Percentiles rank a stretch among this genome's conserved stretches.
These are phyloP conservation scores for Drosophila birchii DNA, from an alignment of 2,888 invertebrate genomes.

Conservation along the genomic window DNA sequence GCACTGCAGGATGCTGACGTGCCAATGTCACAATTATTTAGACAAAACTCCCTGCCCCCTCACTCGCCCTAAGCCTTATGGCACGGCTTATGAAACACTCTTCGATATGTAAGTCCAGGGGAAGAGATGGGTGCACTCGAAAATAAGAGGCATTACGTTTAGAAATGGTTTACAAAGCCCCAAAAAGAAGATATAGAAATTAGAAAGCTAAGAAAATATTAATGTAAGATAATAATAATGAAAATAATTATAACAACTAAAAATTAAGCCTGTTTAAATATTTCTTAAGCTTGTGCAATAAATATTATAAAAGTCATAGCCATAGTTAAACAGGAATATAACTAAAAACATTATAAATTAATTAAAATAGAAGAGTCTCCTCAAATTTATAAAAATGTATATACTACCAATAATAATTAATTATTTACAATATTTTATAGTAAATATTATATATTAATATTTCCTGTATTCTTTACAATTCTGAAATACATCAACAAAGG, in stretches of 20 bases:
- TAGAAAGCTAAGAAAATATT: background rate
- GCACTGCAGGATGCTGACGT: conserved; percentile 47
- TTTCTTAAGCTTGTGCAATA: too few species aligned
- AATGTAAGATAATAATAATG: accelerated
- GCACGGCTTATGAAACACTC: conserved; percentile 42
- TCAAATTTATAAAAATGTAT: too few species aligned
- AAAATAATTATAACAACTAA: background rate
- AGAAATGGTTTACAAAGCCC: background rate
- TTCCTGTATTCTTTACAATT: too few species aligned
- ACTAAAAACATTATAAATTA: too few species aligned
- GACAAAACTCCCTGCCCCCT: conserved; percentile 25
- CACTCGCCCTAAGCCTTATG: background rate
- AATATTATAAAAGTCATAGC: too few species aligned
- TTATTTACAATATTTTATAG: background rate
- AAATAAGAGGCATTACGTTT: background rate
- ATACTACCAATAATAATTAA: too few species aligned
- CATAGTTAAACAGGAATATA: too few species aligned
- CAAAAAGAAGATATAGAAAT: too few species aligned
- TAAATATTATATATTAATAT: too few species aligned
- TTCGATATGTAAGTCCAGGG: conserved; percentile 12
- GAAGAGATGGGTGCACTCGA: conserved; percentile 5
- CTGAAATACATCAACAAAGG: background rate
- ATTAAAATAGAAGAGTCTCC: too few species aligned
- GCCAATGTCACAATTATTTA: conserved; percentile 80
- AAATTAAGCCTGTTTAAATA: background rate